phyloP scores from a whole-genome alignment of 2,113 vertebrate species.

The Gymnocephalus cernua region DNA sequence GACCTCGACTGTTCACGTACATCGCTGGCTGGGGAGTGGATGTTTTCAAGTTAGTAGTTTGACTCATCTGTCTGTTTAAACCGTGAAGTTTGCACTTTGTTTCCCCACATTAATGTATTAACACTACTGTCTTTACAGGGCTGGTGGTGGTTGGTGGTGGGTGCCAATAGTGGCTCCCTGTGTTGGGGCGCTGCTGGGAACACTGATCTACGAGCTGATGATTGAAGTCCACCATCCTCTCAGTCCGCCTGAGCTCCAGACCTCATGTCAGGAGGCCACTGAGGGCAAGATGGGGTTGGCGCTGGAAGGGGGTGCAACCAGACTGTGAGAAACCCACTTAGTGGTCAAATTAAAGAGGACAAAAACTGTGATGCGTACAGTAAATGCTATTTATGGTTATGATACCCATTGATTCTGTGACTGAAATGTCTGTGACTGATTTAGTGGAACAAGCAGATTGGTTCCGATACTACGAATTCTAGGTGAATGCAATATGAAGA shows the following conservation, averaged over 20 bases:
- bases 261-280: constrained; percentile 17
- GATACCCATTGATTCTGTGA: not conserved
- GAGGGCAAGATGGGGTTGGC: constrained; percentile 49
- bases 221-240: constrained; percentile 85
- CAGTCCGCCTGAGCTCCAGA: not conserved
- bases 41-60: constrained; percentile 82
- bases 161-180: constrained; percentile 87
- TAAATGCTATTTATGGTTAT: not conserved
- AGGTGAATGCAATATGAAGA: not conserved
- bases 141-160: constrained; percentile 91
- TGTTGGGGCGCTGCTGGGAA: constrained; percentile 80
- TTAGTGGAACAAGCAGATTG: not conserved
- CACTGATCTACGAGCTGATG: constrained; percentile 81
- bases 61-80: not conserved
- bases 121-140: constrained; percentile 73
- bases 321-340: constrained; percentile 37
- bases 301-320: constrained; percentile 64
- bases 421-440: not conserved
- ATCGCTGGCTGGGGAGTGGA: constrained; percentile 88
- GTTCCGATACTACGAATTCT: not conserved
- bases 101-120: no score
- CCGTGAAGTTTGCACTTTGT: not conserved
- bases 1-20: constrained; percentile 88
- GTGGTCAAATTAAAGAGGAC: not conserved
- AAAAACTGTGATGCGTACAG: not conserved